Conservation (phyloP, 2,888 invertebrate genomes). For the Stenurella melanura region DNA sequence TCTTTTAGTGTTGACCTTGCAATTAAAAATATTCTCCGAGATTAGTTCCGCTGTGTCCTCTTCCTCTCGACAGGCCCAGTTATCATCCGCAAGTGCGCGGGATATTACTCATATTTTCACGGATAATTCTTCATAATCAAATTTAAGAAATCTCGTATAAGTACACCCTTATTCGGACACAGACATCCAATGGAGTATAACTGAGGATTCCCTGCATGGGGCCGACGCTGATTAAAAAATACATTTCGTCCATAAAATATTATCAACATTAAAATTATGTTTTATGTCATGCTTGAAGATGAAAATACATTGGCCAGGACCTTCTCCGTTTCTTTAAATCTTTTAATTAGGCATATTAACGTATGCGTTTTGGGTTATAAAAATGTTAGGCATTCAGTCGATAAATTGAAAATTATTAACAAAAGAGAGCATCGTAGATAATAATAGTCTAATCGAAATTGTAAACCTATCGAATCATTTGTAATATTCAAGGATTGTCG, state of each 20-base stretch:
- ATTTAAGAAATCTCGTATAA: conserved; percentile 9
- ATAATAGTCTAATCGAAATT: too few relatives aligned
- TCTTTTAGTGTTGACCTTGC: too few relatives aligned
- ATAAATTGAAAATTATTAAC: background rate
- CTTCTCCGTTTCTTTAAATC: background rate
- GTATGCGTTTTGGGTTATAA: background rate
- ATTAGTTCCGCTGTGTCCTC: background rate
- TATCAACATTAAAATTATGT: conserved; percentile 25
- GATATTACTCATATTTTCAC: background rate
- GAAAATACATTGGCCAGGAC: background rate
- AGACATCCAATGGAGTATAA: conserved; percentile 23
- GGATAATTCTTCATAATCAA: conserved; percentile 16
- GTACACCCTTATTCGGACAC: background rate
- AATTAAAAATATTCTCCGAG: background rate
- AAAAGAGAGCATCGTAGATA: too few relatives aligned
- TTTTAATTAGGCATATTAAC: conserved; percentile 13
- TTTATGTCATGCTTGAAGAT: conserved; percentile 13
- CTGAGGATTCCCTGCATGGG: conserved; percentile 8
- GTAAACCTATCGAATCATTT: too few relatives aligned
- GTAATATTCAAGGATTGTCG: too few relatives aligned
- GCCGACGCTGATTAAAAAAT: conserved; percentile 23
- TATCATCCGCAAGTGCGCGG: background rate
- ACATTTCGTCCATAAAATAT: conserved; percentile 27
- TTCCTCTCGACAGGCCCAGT: background rate
- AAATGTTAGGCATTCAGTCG: background rate